Evolutionary conservation across 2,113 vertebrate genomes (phyloP), one percentile per base, ranked within the genome.

Genomic region (Serilophus lunatus): DNA sequence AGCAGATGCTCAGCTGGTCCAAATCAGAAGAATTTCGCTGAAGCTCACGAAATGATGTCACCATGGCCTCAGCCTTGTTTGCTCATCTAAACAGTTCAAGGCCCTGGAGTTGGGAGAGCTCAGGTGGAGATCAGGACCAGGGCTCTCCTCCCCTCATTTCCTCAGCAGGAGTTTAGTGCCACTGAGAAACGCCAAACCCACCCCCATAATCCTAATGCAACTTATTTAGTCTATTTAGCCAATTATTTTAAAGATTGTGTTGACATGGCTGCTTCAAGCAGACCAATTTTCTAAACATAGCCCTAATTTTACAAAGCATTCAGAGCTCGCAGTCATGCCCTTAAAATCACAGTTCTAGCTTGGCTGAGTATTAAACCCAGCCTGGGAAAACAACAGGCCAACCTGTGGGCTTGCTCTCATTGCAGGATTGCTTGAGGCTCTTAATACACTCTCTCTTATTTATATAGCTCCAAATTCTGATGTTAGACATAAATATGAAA

Each of bases 1-100:
- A 95, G 90, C 93, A 96, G 94, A 93, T 96, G 91, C 92, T 91
- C 94, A 95, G 92, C 93, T 95, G 95, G 90, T 90, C 91, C 88
- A 86, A 96, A 91, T 95, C 93, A 95, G 71, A 36, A 28, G 42
- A 63, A 47, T 80, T 86, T 79, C 2, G 36, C 2, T 70, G 85
- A 92, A 95, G 87, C 81, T 65, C 95, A 89, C 5, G 10, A 91
- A 92, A 84, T 93, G 78, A 87, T 83, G 90, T 95, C 84, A 93
- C 81, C 9, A 5, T 6, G 12, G 88, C 51, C 81, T 60, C 47
- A 76, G 92, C 61, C 61, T 63, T 9, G 60, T 3, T 65, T 86
- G 95, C 88, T 95, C 53, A n/a, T 79, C 83, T 61, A 54, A 96
- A 76, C 3, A 12, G 35, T 69, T 92, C 89, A 92, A 87, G 53